Evolutionary conservation across 92 coral and sea anemone species (phyloP), one percentile per base, ranked within the genome.

Genomic region (Parazoanthus darwini): DNA sequence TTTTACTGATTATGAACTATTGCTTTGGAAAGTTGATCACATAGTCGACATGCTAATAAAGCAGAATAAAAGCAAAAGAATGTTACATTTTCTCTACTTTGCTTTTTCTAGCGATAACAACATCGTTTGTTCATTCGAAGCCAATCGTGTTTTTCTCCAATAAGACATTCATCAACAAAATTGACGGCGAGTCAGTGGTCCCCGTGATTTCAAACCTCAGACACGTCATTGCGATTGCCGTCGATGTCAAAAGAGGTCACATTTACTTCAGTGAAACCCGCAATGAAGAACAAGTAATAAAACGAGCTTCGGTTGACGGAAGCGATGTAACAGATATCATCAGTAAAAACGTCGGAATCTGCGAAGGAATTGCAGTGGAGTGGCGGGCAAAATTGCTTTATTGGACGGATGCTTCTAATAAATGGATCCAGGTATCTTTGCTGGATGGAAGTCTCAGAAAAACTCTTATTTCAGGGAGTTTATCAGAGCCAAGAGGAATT

Each of bases 111-210:
- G 87, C 67, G 14, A 22, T 38, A 3, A 44, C 51, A 3, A 14
- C 85, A 33, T 81, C 78, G 63, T 26, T 44, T 70, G 29, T 16
- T 43, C 67, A 84, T 11, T 84, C 78, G 63, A 71, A 84, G 26
- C 87, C 87, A 44, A 68, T 84, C 65, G 87, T 39, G 36, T 71
- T 84, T 51, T 84, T 70, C 79, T 84, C 87, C 44, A 84, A 84
- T 15, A 70, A 33, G 16, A 84, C 87, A 5, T 84, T 71, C 3
- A 70, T 84, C 42, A 84, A 84, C 78, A 84, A 84, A 73, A 84
- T 84, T 18, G 78, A 84, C 4, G 37, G 46, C 0, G 38, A 29
- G 25, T n/a, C 43, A 3, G 50, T 71, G 5, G 66, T 84, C 2
- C 79, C 87, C n/a, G 87, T 46, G 20, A 18, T 84, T 44, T 13